Evolutionary conservation across 2,113 vertebrate species (phyloP), one percentile per base, ranked within the genome.

Genomic region (Hippocampus mohnikei): DNA sequence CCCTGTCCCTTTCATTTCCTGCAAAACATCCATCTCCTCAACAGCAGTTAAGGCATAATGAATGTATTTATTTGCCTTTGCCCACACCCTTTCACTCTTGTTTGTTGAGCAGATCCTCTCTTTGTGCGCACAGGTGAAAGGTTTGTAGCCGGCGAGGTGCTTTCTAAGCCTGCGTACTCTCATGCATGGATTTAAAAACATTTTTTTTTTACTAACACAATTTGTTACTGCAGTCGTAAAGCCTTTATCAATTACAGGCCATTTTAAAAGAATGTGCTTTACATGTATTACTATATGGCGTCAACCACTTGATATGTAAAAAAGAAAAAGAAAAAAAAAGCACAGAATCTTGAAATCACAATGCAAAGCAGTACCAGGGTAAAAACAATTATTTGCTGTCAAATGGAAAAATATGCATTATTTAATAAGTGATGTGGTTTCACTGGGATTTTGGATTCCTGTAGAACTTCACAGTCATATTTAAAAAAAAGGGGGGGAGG

Each of bases 1-100:
- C 37, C 23, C 33, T 10, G 52, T 18, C 40, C 23, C 23, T 72
- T 20, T 56, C 23, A 29, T 64, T 20, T 9, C 27, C 60, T 67
- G 50, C 8, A 46, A 60, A 52, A 46, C 25, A 68, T 50, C 33
- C 23, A 16, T 67, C 23, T 53, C 21, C 56, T 5, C 27, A 66
- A 56, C 2, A n/a, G 9, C 60, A 21, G 27, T 65, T 29, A 21
- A 42, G 21, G 10, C 25, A 53, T 41, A 23, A 76, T 61, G 12
- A 68, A 67, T 41, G 50, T 58, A 37, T 63, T n/a, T 23, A 37
- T 37, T 37, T 37, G 29, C 62, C 58, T 52, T 44, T 37, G 53
- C 53, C 21, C 66, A n/a, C 56, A 44, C 11, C 11, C 25, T 64
- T 46, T 61, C 21, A 50, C 48, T 5, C 8, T 8, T 46, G 40